These are phyloP conservation scores for Drosophila cardini DNA, from an alignment of 1,140 invertebrate species.

Conservation along the genomic window DNA sequence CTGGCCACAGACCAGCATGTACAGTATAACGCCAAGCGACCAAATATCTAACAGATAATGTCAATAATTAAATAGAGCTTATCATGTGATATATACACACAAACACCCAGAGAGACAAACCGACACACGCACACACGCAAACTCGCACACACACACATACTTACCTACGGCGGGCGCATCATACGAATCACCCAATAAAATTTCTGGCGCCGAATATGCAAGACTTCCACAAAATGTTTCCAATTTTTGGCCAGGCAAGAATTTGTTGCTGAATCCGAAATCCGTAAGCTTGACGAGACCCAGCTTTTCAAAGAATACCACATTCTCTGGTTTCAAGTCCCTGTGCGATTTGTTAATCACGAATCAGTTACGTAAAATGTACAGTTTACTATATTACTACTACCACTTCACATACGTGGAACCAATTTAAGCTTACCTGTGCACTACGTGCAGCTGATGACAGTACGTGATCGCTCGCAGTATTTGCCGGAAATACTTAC, in stretches of 20 bases:
- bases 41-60: slow-evolving; percentile 91
- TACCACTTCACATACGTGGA: not conserved
- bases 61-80: slow-evolving; percentile 26
- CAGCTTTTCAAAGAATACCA: slow-evolving; percentile 99
- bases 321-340: slow-evolving; percentile 99
- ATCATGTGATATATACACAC: slow-evolving; percentile 16
- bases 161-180: slow-evolving; percentile 96
- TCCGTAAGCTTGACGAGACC: slow-evolving; percentile 99
- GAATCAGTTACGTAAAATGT: slow-evolving; percentile 60
- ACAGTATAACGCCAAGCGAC: slow-evolving; percentile 99
- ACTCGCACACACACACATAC: slow-evolving; percentile 45
- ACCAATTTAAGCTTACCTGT: slow-evolving; percentile 88
- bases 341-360: slow-evolving; percentile 89
- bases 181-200: slow-evolving; percentile 97
- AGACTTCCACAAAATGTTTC: slow-evolving; percentile 99
- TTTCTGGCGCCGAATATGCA: slow-evolving; percentile 99
- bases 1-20: slow-evolving; percentile 98
- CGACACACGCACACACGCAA: slow-evolving; percentile 5
- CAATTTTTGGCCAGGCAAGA: slow-evolving; percentile 98
- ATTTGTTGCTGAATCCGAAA: slow-evolving; percentile 99
- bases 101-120: slow-evolving; percentile 4
- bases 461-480: slow-evolving; percentile 99
- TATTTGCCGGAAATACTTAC: slow-evolving; percentile 98
- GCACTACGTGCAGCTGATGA: slow-evolving; percentile 95
- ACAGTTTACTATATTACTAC: not conserved